A percentile compares a stretch with the other conserved stretches of the same genome.
phyloP scores from a whole-genome alignment of 2,113 vertebrate species.

The Cervus canadensis region DNA sequence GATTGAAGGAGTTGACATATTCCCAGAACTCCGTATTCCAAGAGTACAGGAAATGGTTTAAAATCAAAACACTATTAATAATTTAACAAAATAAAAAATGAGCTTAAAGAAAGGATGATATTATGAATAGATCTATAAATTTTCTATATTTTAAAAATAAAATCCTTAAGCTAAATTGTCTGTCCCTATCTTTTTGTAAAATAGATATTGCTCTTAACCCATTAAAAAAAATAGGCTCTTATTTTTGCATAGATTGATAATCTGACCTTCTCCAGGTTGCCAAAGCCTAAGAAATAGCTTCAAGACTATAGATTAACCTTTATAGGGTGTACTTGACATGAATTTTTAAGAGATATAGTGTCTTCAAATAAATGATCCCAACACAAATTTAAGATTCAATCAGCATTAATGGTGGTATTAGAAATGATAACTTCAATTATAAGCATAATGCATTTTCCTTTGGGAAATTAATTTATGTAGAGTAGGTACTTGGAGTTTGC shows the following conservation, averaged over 20 bases:
- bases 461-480: conserved; percentile 72
- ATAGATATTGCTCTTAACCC: not conserved
- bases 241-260: conserved; percentile 62
- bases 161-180: not conserved
- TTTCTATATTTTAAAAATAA: conserved; percentile 32
- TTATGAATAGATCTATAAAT: not conserved
- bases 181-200: not conserved
- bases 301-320: conserved; percentile 69
- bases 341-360: conserved; percentile 70
- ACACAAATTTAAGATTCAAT: conserved; percentile 74
- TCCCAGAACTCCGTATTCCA: not conserved
- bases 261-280: conserved; percentile 56
- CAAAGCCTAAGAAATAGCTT: conserved; percentile 63
- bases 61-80: not conserved
- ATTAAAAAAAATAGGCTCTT: conserved; percentile 39
- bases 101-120: not conserved
- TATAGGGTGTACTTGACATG: conserved; percentile 61
- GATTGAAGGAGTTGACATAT: not conserved
- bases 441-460: conserved; percentile 67
- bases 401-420: conserved; percentile 73
- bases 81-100: conserved; percentile 29
- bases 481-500: conserved; percentile 65
- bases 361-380: conserved; percentile 69
- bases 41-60: not conserved
- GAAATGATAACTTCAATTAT: conserved; percentile 72